phyloP scores from a whole-genome alignment of 2,113 vertebrate species.

The Syngnathus floridae region DNA sequence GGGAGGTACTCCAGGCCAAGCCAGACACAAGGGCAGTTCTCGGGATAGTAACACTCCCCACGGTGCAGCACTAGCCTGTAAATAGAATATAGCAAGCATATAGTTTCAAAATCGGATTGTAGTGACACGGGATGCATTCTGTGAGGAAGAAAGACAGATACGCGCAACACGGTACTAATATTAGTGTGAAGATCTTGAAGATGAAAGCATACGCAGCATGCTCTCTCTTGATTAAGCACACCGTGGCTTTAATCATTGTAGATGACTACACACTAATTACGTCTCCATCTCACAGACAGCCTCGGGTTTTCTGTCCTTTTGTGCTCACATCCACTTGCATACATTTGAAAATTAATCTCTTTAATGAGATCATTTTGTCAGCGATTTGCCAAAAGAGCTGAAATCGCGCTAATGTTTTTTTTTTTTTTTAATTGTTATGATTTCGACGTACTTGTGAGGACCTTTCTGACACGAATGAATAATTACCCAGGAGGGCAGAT shows the following conservation, averaged over 20 bases:
- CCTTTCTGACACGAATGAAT: background rate
- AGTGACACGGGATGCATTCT: background rate
- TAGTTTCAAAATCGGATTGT: background rate
- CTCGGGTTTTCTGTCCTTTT: conserved; percentile 5
- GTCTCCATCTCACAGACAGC: conserved; percentile 10
- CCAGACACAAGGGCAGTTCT: conserved; percentile 94
- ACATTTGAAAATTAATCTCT: conserved; percentile 5
- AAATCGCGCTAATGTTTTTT: background rate
- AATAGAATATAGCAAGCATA: conserved; percentile 1
- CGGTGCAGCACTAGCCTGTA: conserved; percentile 86
- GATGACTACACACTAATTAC: conserved; percentile 11
- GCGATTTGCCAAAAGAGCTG: background rate
- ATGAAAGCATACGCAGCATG: background rate
- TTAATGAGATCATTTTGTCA: conserved; percentile 10
- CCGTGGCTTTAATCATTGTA: conserved; percentile 8
- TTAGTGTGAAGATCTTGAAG: conserved; percentile 7
- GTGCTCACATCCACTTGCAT: conserved; percentile 1
- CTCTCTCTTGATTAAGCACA: conserved; percentile 1
- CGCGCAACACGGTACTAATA: background rate
- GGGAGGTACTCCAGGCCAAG: conserved; percentile 92
- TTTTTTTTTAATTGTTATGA: background rate
- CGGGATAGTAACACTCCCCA: conserved; percentile 89
- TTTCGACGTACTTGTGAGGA: background rate
- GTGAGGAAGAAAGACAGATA: background rate
- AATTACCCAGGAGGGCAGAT: conserved; percentile 87